Evolutionary conservation across 2,113 vertebrate species (phyloP).

Genomic region (Bubalus kerabau): DNA sequence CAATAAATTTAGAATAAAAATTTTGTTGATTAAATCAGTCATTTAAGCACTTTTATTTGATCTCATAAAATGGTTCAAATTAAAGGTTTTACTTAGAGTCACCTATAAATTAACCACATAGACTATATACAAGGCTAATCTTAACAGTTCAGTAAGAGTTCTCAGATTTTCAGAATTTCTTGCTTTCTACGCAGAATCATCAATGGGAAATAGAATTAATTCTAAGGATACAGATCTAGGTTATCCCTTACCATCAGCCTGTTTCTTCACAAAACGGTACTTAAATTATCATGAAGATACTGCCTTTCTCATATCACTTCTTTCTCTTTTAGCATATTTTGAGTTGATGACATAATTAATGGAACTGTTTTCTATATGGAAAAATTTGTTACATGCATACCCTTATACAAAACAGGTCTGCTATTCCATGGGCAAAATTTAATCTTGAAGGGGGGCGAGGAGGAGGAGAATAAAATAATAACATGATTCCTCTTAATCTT

Average conservation of each 20-base stretch:
- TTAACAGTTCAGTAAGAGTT: not conserved
- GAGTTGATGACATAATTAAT: constrained; percentile 40
- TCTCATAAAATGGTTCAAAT: not conserved
- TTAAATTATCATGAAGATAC: not conserved
- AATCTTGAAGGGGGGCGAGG: constrained; percentile 32
- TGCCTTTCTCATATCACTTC: not conserved
- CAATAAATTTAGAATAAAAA: not conserved
- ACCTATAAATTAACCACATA: not conserved
- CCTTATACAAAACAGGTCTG: constrained; percentile 41
- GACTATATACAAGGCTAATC: not conserved
- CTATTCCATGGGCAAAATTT: constrained; percentile 56
- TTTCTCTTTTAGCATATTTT: not conserved
- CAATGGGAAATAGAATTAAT: not conserved
- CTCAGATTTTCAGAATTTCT: not conserved
- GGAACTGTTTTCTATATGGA: not conserved
- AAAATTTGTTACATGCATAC: not conserved
- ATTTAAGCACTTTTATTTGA: not conserved
- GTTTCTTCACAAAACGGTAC: not conserved
- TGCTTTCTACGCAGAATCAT: not conserved
- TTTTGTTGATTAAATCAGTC: not conserved
- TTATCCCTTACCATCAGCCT: not conserved
- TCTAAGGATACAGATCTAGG: not conserved
- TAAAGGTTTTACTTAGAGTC: not conserved
- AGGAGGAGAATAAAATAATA: constrained; percentile 12
- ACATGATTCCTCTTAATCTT: constrained; percentile 10